Percentiles rank a stretch among this genome's conserved stretches.
Conservation (phyloP, 2,888 invertebrate species). For the Sycophila texana region DNA sequence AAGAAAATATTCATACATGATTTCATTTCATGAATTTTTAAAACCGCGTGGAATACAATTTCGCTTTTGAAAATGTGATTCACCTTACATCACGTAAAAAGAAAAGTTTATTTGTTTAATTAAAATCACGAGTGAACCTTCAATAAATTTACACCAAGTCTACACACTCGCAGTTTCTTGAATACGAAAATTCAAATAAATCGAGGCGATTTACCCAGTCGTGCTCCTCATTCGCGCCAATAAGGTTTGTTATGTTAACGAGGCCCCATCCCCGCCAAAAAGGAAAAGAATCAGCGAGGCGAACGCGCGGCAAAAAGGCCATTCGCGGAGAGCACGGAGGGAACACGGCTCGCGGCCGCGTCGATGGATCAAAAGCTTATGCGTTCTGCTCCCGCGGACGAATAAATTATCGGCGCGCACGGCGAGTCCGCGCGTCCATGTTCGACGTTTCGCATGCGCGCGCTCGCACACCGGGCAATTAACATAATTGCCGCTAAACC, state of each 20-base stretch:
- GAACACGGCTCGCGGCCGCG: conserved; percentile 3
- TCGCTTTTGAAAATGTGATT: too few species aligned
- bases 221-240: background rate
- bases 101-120: too few species aligned
- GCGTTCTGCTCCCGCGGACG: conserved; percentile 28
- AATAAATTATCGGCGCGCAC: conserved; percentile 52
- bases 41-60: too few species aligned
- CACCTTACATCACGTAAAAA: too few species aligned
- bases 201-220: conserved; percentile 3
- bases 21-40: too few species aligned
- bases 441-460: conserved; percentile 27
- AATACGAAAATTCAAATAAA: too few species aligned
- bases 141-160: too few species aligned
- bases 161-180: too few species aligned
- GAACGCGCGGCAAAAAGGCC: background rate
- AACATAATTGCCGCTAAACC: conserved; percentile 56
- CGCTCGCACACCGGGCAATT: conserved; percentile 39
- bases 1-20: too few species aligned
- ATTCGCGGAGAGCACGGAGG: background rate
- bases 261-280: background rate
- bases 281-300: background rate
- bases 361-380: conserved; percentile 51
- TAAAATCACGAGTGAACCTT: too few species aligned
- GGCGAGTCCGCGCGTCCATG: conserved; percentile 16
- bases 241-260: conserved; percentile 26